phyloP scores from a whole-genome alignment of 2,888 invertebrate genomes.

The Polydrusus tereticollis region DNA sequence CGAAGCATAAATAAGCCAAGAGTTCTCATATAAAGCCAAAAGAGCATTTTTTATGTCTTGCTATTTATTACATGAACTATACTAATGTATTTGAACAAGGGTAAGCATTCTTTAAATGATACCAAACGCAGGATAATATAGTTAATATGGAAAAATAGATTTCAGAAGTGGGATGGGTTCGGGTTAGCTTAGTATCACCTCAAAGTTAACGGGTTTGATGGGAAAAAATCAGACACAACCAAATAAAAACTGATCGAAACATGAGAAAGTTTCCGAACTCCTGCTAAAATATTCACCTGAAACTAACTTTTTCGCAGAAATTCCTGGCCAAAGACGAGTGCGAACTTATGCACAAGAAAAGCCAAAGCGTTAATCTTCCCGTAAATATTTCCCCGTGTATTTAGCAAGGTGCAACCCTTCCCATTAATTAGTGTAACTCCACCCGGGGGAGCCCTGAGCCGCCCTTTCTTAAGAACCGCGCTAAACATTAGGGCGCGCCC shows the following conservation, averaged over 20 bases:
- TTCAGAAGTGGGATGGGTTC: no score
- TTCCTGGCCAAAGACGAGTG: constrained; percentile 5
- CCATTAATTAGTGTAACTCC: constrained; percentile 69
- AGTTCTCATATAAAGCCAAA: constrained; percentile 24
- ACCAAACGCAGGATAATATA: no score
- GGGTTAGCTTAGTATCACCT: no score
- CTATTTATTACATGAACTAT: constrained; percentile 9
- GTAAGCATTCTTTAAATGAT: no score
- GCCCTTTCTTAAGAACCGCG: constrained; percentile 62
- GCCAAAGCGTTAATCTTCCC: constrained; percentile 50
- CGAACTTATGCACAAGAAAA: constrained; percentile 34
- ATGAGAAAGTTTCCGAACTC: background rate
- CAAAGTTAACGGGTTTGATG: no score
- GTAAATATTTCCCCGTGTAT: constrained; percentile 65
- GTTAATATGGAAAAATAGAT: no score
- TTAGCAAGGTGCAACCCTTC: constrained; percentile 66
- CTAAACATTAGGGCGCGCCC: constrained; percentile 61
- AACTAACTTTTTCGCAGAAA: constrained; percentile 5
- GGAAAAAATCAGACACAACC: no score
- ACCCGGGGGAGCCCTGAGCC: constrained; percentile 64
- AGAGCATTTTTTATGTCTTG: constrained; percentile 40
- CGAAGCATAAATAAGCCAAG: constrained; percentile 41
- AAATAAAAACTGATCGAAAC: background rate
- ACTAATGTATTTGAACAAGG: no score
- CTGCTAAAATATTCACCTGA: background rate